phyloP scores from a whole-genome alignment of 1,140 invertebrate species.

The Battus philenor region DNA sequence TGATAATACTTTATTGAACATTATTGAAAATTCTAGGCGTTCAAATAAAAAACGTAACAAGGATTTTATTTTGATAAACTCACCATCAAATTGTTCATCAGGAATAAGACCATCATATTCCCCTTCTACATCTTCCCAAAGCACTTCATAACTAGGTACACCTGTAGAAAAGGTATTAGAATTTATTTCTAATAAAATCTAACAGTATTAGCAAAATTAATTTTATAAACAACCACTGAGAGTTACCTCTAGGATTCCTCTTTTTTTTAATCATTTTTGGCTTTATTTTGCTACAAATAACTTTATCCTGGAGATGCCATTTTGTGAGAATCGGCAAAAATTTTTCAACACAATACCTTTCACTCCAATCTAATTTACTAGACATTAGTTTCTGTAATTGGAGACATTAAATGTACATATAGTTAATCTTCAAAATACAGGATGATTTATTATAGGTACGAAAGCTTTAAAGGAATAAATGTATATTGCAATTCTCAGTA shows the following conservation, averaged over 20 bases:
- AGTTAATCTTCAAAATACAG: too few relatives aligned
- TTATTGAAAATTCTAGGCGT: too few relatives aligned
- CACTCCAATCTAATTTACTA: slow-evolving; percentile 83
- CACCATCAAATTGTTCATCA: slow-evolving; percentile 73
- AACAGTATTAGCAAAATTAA: slow-evolving; percentile 2
- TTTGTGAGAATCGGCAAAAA: slow-evolving; percentile 85
- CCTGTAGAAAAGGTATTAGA: slow-evolving; percentile 48
- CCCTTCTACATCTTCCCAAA: slow-evolving; percentile 78
- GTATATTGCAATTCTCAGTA: too few relatives aligned
- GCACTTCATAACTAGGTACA: slow-evolving; percentile 82
- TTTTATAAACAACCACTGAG: too few relatives aligned
- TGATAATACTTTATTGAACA: too few relatives aligned
- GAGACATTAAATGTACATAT: too few relatives aligned
- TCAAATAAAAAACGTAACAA: neutral
- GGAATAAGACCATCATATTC: slow-evolving; percentile 78
- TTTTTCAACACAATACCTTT: slow-evolving; percentile 85
- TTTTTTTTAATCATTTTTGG: slow-evolving; percentile 58
- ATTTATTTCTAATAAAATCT: neutral
- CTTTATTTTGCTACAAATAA: slow-evolving; percentile 41
- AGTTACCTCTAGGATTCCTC: slow-evolving; percentile 78
- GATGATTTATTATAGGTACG: too few relatives aligned
- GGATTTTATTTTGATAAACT: slow-evolving; percentile 9
- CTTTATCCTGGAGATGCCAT: slow-evolving; percentile 53
- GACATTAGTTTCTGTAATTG: slow-evolving; percentile 81
- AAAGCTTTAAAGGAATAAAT: too few relatives aligned